Base-by-base conservation (phyloP, 1,140 invertebrate genomes). In the Orussus abietinus region DNA sequence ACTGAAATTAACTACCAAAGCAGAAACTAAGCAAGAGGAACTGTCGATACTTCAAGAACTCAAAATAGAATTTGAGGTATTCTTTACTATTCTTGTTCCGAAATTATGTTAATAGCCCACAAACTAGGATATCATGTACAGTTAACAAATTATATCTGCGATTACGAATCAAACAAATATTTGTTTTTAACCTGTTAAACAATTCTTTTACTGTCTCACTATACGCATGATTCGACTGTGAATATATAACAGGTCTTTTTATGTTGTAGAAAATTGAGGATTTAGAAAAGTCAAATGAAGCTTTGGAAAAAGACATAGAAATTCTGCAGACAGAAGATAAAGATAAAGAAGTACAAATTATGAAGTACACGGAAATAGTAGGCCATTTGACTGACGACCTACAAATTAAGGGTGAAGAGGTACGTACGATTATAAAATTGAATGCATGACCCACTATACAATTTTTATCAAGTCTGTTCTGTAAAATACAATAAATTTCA, bases 401-500 rank as follows among this genome's bases (percentile, higher is more conserved):
- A 12, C 43, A 58, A 31, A 26, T 39, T 3, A 47, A 26, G 28
- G 33, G 50, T 3, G 31, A 37, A 31, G 47, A 55, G 37, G 51
- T 58, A 26, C n/a, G n/a, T n/a, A n/a, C n/a, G n/a, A n/a, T n/a
- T n/a, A n/a, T n/a, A n/a, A n/a, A n/a, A n/a, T n/a, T n/a, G n/a
- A n/a, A n/a, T n/a, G n/a, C n/a, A n/a, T n/a, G n/a, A n/a, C n/a
- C n/a, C n/a, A n/a, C n/a, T n/a, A n/a, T n/a, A n/a, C n/a, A n/a
- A n/a, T n/a, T n/a, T n/a, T n/a, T n/a, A n/a, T n/a, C n/a, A n/a
- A n/a, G n/a, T n/a, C n/a, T n/a, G n/a, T n/a, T n/a, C n/a, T n/a
- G n/a, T n/a, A n/a, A n/a, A n/a, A n/a, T n/a, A n/a, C n/a, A n/a
- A n/a, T n/a, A n/a, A n/a, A n/a, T n/a, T n/a, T n/a, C n/a, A 40